phyloP scores from a whole-genome alignment of 2,888 invertebrate genomes.

The Anoncus sp. region DNA sequence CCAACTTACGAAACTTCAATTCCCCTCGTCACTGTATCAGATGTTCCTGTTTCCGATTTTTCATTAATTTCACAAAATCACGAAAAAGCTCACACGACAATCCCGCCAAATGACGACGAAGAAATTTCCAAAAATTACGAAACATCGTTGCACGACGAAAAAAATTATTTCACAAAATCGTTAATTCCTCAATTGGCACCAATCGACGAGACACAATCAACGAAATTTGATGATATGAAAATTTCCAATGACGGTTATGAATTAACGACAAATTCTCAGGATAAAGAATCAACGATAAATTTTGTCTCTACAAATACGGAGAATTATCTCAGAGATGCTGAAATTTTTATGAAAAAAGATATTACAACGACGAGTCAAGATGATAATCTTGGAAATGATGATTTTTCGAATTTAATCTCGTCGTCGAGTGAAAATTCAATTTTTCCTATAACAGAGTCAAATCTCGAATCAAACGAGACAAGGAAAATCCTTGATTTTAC shows the following conservation, averaged over 20 bases:
- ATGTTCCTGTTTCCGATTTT: background rate
- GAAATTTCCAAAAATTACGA: background rate
- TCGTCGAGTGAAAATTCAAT: constrained; percentile 5
- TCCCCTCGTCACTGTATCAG: background rate
- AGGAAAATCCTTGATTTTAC: background rate
- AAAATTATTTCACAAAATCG: background rate
- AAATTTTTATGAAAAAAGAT: background rate
- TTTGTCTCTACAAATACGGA: constrained; percentile 8
- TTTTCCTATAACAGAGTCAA: background rate
- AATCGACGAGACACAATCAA: background rate
- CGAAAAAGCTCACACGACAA: background rate
- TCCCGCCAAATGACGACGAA: background rate
- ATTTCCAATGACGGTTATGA: constrained; percentile 5
- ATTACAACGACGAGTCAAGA: background rate
- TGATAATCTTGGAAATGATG: background rate
- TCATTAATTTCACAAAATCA: constrained; percentile 5
- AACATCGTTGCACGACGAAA: background rate
- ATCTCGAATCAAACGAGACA: background rate
- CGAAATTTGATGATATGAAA: background rate
- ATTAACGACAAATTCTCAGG: background rate
- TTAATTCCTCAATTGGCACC: background rate
- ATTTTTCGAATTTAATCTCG: background rate
- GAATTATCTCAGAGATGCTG: constrained; percentile 38
- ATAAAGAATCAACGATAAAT: background rate
- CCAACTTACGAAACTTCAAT: constrained; percentile 9